A percentile compares a stretch with the other conserved stretches of the same genome.
These are phyloP conservation scores for Rhipidura dahli DNA, from an alignment of 2,113 vertebrate species.

Conservation along the genomic window DNA sequence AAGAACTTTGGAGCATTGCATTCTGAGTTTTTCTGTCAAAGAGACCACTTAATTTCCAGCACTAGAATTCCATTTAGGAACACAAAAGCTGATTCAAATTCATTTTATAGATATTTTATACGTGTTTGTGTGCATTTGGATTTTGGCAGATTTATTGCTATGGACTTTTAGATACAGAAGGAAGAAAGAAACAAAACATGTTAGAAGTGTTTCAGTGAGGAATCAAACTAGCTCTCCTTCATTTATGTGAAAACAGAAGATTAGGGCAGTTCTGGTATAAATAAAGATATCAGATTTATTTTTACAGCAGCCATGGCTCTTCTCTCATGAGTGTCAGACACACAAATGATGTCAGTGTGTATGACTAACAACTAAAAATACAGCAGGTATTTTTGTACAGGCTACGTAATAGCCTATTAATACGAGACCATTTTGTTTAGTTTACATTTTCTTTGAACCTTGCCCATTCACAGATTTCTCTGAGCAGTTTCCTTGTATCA, in stretches of 20 bases:
- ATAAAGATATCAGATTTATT: constrained; percentile 35
- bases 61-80: neutral
- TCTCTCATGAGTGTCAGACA: constrained; percentile 57
- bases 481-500: neutral
- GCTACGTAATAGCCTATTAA: constrained; percentile 20
- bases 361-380: constrained; percentile 65
- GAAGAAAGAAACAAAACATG: neutral
- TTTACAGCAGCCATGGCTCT: constrained; percentile 23
- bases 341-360: constrained; percentile 60
- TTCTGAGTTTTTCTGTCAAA: neutral
- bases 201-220: neutral
- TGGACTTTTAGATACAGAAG: neutral
- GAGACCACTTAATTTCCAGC: neutral
- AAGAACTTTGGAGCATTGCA: neutral
- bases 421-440: neutral
- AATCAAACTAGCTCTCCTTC: neutral
- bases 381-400: constrained; percentile 27
- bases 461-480: constrained; percentile 44
- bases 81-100: neutral
- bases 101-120: neutral
- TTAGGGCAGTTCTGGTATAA: neutral
- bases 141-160: neutral
- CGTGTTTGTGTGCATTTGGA: neutral
- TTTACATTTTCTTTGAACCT: constrained; percentile 17
- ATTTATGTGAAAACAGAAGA: neutral